Evolutionary conservation across 2,888 invertebrate species (phyloP), one percentile per base, ranked within the genome.

Genomic region (Trichogramma evanescens): DNA sequence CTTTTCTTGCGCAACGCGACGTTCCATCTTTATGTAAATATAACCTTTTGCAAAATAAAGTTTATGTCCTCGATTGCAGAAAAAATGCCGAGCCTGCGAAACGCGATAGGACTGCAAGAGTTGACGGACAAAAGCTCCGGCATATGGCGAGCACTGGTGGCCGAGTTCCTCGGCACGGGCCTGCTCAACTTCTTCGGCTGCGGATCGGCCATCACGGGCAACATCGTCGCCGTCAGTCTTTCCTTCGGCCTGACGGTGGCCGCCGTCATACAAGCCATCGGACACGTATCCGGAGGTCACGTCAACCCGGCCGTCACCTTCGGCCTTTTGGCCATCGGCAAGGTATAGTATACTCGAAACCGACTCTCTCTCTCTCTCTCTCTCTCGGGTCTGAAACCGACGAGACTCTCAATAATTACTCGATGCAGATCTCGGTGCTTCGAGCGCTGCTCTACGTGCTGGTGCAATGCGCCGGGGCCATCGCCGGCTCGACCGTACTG

Each of bases 261-360:
- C 71, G 87, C 89, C 63, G 84, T 88, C 67, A 89, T 92, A 43
- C 91, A 92, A 79, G 88, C 88, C 55, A 84, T 93, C 68, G 93
- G 92, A 4, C 92, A 93, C 78, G 84, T 93, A 56, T 93, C 93
- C 61, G 94, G 95, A 3, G 93, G 91, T 7, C 95, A 95, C 78
- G 82, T 95, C 63, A 96, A 96, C 82, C 95, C 95, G 1, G 95
- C 95, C 1, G 93, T 96, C 49, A 95, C 95, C 4, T 77, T 83
- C 13, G 93, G 89, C 2, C 83, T 95, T 79, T 79, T 92, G 57
- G 85, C 87, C 8, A 86, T 89, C 6, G 91, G 94, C 6, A 88
- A 89, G 71, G 87, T 77, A 67, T 52, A 5, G 6, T 9, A 13
- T 13, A 26, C 26, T 26, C 26, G 3, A 26, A 26, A 26, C 49